These are phyloP conservation scores for Gymnoscopelus microlampas DNA, from an alignment of 2,797 vertebrate species.

Conservation along the genomic window DNA sequence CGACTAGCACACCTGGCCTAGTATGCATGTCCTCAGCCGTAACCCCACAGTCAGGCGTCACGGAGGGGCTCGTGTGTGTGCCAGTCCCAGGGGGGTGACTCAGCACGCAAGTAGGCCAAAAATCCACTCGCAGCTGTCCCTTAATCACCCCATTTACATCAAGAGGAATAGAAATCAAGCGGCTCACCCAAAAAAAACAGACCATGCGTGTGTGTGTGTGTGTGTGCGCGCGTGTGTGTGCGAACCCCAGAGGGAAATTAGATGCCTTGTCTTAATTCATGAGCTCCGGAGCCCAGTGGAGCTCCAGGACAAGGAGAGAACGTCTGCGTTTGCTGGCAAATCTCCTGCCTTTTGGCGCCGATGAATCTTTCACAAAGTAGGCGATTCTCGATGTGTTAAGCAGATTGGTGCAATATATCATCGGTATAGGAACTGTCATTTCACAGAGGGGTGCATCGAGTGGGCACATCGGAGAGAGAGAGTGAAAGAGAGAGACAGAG, in stretches of 20 bases:
- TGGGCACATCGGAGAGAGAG: slow-evolving; percentile 1
- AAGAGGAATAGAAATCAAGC: slow-evolving; percentile 67
- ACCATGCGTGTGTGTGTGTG: slow-evolving; percentile 4
- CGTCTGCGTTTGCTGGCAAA: slow-evolving; percentile 44
- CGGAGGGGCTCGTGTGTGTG: slow-evolving; percentile 20
- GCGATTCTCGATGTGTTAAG: slow-evolving; percentile 47
- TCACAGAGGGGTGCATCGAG: slow-evolving; percentile 28
- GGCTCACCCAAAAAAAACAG: slow-evolving; percentile 41
- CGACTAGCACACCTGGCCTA: slow-evolving; percentile 24
- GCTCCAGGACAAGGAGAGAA: slow-evolving; percentile 60
- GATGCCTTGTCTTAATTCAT: slow-evolving; percentile 76
- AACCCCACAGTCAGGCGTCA: slow-evolving; percentile 27
- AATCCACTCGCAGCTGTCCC: slow-evolving; percentile 55
- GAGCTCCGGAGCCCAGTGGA: slow-evolving; percentile 61
- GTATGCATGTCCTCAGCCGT: slow-evolving; percentile 20
- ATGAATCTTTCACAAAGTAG: slow-evolving; percentile 54
- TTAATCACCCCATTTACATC: slow-evolving; percentile 73
- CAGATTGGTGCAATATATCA: slow-evolving; percentile 61
- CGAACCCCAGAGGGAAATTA: slow-evolving; percentile 73
- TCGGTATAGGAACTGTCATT: slow-evolving; percentile 38
- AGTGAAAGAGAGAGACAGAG: neutral
- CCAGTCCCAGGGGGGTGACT: slow-evolving; percentile 58
- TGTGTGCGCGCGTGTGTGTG: no score
- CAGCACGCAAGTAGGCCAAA: slow-evolving; percentile 66
- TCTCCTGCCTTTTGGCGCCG: slow-evolving; percentile 54